Base-by-base conservation (phyloP, 2,113 vertebrate genomes). In the Stigmatopora nigra region DNA sequence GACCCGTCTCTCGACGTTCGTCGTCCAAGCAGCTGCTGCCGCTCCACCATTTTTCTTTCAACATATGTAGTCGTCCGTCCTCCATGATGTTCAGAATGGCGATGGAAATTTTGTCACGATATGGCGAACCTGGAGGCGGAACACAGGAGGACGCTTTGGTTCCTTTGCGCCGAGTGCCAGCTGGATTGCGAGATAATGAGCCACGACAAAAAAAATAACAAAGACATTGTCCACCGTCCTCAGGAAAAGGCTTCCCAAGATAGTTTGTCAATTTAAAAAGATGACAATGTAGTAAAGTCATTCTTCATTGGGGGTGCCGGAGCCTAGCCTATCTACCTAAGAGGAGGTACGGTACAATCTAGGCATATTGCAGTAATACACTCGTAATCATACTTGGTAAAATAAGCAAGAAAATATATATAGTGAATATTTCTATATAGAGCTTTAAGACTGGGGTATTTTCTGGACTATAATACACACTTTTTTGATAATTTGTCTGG, bases 1-100 rank as follows among this genome's bases (percentile, higher is more conserved):
- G 94, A 0, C 96, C 96, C 70, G 94, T 92, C 79, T 98, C 95
- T 7, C 93, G 94, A 78, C 87, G 94, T 72, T 95, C 94, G 11
- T 98, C 95, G 78, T 97, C 93, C 0, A 93, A 92, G 58, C 97
- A 99, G 76, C 91, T 93, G 0, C 88, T 95, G 49, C 93, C 93
- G 20, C 94, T 90, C 97, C 97, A 99, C 97, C 97, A 99, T 76
- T 97, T 98, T 87, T 99, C 95, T 79, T 94, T 98, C 88, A 99
- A 91, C 69, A 95, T 90, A 35, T 98, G 95, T 38, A 99, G 91
- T 83, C 95, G 95, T 72, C 96, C 97, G 56, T 98, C 96, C 79
- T 99, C 97, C 84, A 97, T 91, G 62, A 98, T 93, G 85, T 95
- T 94, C 8, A 99, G 93, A 76, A 99, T 97, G 63, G 96, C 97